Evolutionary conservation across 2,888 invertebrate genomes (phyloP), one percentile per base, ranked within the genome.

Genomic region (Notodonta ziczac): DNA sequence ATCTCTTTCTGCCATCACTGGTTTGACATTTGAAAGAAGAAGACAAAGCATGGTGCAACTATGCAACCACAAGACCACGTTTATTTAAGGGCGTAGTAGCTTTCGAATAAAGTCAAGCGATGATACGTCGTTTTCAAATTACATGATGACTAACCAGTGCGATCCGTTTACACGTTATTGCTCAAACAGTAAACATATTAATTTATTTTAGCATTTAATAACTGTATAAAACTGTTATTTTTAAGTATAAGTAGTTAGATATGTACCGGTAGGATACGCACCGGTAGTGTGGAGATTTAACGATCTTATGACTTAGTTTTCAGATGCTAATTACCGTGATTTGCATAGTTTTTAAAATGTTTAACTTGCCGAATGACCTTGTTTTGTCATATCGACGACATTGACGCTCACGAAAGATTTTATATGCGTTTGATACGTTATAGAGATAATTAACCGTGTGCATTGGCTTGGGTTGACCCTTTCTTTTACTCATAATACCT

Each of bases 301-400:
- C 60, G 53, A 62, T n/a, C 73, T 59, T 51, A 54, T 39, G 5
- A 39, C 39, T n/a, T 24, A 54, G 54, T 54, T 59, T 66, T 5
- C 40, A 55, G 59, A 50, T 60, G 57, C 59, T 75, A 63, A 76
- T 74, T 74, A 73, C 64, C 59, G 51, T 40, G 67, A 54, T 56
- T 67, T 32, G 53, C 70, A 75, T 70, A 24, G 64, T 57, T 62
- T 64, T 55, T 35, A 5, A 14, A 16, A 58, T 46, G 50, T 61
- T 68, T 69, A 48, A 52, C 57, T 2, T 12, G 24, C 24, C 24
- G 24, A 24, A 24, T 24, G 24, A 24, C 24, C 24, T 24, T 24
- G 24, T 24, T 2, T 24, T 24, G 24, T 24, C 24, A 24, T 24
- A 24, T 24, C 24, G 24, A 24, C 24, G 2, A 24, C 24, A 24